A percentile compares a stretch with the other conserved stretches of the same genome.
Evolutionary conservation across 2,797 vertebrate species (phyloP).

Genomic region (Hapalemur alaotrensis): DNA sequence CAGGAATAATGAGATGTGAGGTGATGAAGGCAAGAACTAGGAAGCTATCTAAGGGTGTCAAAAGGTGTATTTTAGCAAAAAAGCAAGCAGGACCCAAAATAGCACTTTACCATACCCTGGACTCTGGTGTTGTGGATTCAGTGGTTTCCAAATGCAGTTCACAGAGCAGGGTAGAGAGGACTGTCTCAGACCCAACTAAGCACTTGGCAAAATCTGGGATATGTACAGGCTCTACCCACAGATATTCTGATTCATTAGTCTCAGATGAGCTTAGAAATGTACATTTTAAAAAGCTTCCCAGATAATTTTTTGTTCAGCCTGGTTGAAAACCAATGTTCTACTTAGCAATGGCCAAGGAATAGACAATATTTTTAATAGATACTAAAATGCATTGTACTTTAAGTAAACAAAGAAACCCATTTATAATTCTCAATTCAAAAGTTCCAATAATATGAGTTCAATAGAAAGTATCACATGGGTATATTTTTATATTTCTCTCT

Average conservation of each 20-base stretch:
- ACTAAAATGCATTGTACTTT: not conserved
- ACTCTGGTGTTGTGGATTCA: not conserved
- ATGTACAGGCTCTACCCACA: not conserved
- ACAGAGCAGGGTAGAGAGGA: not conserved
- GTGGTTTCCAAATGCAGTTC: not conserved
- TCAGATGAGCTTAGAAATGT: not conserved
- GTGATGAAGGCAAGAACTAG: not conserved
- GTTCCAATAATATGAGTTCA: not conserved
- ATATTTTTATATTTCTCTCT: not conserved
- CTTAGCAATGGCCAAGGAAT: not conserved
- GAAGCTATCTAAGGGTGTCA: not conserved
- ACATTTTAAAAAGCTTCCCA: not conserved
- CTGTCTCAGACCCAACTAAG: not conserved
- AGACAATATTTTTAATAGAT: not conserved
- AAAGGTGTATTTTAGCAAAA: not conserved
- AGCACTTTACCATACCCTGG: not conserved
- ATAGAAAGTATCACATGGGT: not conserved
- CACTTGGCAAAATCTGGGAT: not conserved
- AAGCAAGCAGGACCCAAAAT: fast-evolving
- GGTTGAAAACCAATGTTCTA: not conserved
- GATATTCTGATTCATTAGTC: not conserved
- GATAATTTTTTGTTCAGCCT: not conserved
- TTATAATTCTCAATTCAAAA: not conserved
- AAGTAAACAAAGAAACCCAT: not conserved
- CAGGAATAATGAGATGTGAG: not conserved